Evolutionary conservation across 2,888 invertebrate genomes (phyloP), one percentile per base, ranked within the genome.

Genomic region (Brachylomia viminalis): DNA sequence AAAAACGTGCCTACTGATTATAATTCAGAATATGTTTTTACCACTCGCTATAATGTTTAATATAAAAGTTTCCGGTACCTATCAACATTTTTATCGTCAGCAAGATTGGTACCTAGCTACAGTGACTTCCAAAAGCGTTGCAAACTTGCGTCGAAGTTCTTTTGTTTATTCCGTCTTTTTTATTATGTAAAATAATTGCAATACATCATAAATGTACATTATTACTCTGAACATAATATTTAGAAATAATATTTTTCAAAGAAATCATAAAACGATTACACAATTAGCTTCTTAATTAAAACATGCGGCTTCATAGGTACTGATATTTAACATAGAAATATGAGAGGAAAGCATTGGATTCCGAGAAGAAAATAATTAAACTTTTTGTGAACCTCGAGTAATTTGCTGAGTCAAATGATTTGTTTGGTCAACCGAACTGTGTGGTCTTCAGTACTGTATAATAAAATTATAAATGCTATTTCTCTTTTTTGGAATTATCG

Each of bases 351-450:
- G 33, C 2, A 49, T 49, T 30, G 20, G n/a, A 54, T 47, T 56
- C 6, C 20, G 1, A 64, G 80, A 52, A 30, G 8, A 52, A 64
- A 72, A 64, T 73, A 56, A 77, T 64, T 49, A 62, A 42, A n/a
- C n/a, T 11, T 42, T 56, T 42, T 33, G 38, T 71, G 23, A 56
- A 62, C 20, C 15, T 42, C 11, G 11, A 72, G 23, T 33, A 27
- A 52, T 77, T 80, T 30, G 15, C 13, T 20, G 17, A 78, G 38
- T 27, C 27, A 72, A 33, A 52, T 64, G 1, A 64, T 58, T 80
- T 33, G 3, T 45, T 49, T 15, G 42, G 17, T 33, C 52, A 76
- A 45, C 38, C 38, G 56, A 58, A 49, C 49, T 64, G 56, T 71
- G 56, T 13, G 23, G 54, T 49, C 56, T 17, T 49, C n/a, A 45